Conservation (phyloP, 1,140 invertebrate species). For the Linepithema humile region DNA sequence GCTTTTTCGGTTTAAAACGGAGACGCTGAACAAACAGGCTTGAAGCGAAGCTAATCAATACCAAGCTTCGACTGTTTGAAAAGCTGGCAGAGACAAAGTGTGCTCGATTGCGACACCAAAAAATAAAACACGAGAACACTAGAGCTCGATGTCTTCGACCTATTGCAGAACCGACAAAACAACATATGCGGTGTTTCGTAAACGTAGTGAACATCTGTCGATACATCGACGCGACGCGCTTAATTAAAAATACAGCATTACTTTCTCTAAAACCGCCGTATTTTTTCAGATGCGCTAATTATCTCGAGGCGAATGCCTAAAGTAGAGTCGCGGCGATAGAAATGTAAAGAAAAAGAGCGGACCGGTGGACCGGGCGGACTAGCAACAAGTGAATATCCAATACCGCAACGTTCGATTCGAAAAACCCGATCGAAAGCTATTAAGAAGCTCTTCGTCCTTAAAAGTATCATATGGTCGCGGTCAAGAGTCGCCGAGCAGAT, state of each 20-base stretch:
- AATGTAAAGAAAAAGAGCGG: neutral
- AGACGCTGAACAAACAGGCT: neutral
- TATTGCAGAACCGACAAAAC: conserved; percentile 5
- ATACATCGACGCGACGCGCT: neutral
- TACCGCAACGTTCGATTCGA: conserved; percentile 2
- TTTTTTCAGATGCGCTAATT: conserved; percentile 24
- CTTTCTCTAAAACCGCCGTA: neutral
- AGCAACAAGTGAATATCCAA: conserved; percentile 56
- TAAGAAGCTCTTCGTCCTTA: neutral
- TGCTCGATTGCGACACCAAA: neutral
- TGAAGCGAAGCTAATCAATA: neutral
- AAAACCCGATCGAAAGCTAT: conserved; percentile 21
- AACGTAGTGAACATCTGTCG: neutral
- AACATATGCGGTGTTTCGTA: neutral
- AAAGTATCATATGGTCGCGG: neutral
- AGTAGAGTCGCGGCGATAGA: neutral
- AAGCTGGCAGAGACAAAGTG: neutral
- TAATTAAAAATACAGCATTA: conserved; percentile 15
- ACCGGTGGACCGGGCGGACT: neutral
- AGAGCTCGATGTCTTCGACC: neutral
- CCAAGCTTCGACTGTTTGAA: neutral
- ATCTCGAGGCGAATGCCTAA: neutral
- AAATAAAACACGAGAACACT: conserved; percentile 6
- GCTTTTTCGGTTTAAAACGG: neutral
- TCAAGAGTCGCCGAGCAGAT: neutral